phyloP scores from a whole-genome alignment of 2,113 vertebrate genomes.

The Anas platyrhynchos region DNA sequence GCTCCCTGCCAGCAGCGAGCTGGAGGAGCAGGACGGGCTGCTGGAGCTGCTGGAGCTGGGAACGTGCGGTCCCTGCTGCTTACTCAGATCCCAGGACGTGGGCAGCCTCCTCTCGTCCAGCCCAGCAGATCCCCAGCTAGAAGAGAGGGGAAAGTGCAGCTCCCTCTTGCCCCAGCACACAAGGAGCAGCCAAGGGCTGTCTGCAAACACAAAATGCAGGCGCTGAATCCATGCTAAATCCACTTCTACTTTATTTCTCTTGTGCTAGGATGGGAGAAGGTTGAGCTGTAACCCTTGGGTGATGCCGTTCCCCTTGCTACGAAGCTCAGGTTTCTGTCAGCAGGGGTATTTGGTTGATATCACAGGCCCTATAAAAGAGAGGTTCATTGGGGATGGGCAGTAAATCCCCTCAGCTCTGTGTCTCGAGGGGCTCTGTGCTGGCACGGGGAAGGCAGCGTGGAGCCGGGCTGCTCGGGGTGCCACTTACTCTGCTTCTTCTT shows the following conservation, averaged over 20 bases:
- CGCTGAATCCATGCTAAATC: background rate
- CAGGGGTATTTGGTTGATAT: accelerated
- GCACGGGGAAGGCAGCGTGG: accelerated
- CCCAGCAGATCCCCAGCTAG: accelerated
- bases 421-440: background rate
- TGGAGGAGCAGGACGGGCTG: background rate
- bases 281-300: background rate
- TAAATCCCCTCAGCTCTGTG: background rate
- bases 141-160: background rate
- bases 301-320: background rate
- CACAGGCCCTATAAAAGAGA: background rate
- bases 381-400: background rate
- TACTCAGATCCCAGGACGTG: background rate
- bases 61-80: background rate
- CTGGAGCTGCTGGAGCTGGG: background rate
- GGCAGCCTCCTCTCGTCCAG: background rate
- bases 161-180: background rate
- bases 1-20: background rate
- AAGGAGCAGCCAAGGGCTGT: background rate
- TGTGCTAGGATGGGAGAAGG: background rate
- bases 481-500: constrained; percentile 86
- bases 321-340: background rate
- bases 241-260: constrained; percentile 46
- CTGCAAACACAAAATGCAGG: background rate
- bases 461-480: background rate